Base-by-base conservation (phyloP, 1,140 invertebrate genomes). In the Diuraphis noxia region DNA sequence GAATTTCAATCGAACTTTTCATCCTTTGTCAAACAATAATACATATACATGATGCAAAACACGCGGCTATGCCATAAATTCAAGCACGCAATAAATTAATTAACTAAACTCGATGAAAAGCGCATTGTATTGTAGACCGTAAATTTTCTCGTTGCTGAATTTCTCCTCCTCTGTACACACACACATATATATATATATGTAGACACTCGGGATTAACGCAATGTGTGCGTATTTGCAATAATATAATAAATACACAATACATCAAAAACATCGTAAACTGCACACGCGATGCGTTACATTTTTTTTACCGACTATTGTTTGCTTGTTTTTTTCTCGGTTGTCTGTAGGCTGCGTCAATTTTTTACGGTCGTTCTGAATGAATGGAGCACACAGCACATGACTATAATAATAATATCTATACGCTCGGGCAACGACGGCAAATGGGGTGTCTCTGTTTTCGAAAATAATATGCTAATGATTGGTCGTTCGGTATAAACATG, bases 211-310 rank as follows among this genome's bases (percentile, higher is more conserved):
- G 30, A 72, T 72, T n/a, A 72, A 72, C n/a, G 56, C 56, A n/a
- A 13, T 17, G 56, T 72, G n/a, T 9, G 56, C 56, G 56, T 72
- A 72, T 72, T 72, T 72, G 56, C 30, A 72, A 72, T 72, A 25
- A 52, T 72, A 72, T 72, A 72, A 72, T 72, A 72, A 72, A 72
- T 72, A 72, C 56, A 72, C 56, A 72, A 72, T 72, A 72, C 56
- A 72, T 72, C 79, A 84, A 84, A 30, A 84, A 41, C 81, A 84
- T 41, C 10, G 81, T 30, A 40, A 84, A 84, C 40, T 72, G 40
- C 38, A n/a, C 56, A 72, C 40, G 40, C 40, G 40, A n/a, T 41
- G 82, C 82, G 30, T 85, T 46, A 85, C 41, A 21, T 85, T 43
- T 46, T 34, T n/a, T 86, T 49, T 36, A 6, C n/a, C 9, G 2